Percentiles rank a stretch among this genome's conserved stretches.
phyloP scores from a whole-genome alignment of 2,113 vertebrate species.

The Dicentrarchus labrax region DNA sequence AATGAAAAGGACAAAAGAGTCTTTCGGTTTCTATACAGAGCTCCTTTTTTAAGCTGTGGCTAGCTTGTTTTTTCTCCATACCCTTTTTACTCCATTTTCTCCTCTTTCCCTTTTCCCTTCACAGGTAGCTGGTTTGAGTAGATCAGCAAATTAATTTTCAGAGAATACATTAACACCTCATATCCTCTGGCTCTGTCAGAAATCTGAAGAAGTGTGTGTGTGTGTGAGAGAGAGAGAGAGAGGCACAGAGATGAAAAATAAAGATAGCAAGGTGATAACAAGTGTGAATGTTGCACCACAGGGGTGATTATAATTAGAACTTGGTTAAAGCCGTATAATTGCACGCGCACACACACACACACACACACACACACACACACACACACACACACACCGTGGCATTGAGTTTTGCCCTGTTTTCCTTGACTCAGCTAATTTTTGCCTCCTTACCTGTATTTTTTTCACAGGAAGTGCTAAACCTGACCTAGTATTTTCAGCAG shows the following conservation, averaged over 20 bases:
- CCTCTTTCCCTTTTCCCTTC: background rate
- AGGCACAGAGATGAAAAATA: conserved; percentile 4
- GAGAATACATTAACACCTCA: conserved; percentile 54
- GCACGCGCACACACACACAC: background rate
- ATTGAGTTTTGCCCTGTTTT: conserved; percentile 20
- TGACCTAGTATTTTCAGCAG: conserved; percentile 46
- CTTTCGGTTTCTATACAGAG: background rate
- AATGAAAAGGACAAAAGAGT: conserved; percentile 20
- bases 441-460: background rate
- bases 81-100: background rate
- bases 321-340: conserved; percentile 32
- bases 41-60: background rate
- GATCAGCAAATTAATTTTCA: conserved; percentile 58
- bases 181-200: conserved; percentile 17
- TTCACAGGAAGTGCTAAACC: conserved; percentile 27
- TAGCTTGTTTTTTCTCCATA: background rate
- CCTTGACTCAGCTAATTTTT: conserved; percentile 42
- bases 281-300: conserved; percentile 56
- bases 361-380: conserved; percentile 13
- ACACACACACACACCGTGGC: background rate
- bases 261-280: conserved; percentile 55
- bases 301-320: conserved; percentile 64
- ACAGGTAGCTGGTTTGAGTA: conserved; percentile 29
- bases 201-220: background rate
- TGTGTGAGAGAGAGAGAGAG: background rate